Base-by-base conservation (phyloP, 1,140 invertebrate species). In the Drosophila malerkotliana region DNA sequence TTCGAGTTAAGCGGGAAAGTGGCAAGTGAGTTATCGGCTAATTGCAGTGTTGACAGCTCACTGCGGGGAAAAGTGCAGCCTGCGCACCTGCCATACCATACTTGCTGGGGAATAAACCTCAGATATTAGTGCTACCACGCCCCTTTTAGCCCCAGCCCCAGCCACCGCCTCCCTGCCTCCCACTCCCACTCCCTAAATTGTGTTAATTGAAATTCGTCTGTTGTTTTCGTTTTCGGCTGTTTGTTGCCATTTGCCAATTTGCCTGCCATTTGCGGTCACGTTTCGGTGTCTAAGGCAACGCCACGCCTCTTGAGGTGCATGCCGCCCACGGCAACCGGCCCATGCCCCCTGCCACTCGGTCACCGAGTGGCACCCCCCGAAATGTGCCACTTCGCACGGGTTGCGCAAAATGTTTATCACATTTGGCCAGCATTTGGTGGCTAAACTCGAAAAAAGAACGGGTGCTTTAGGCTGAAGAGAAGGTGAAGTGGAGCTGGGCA, bases 201-300 rank as follows among this genome's bases (percentile, higher is more conserved):
- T 72, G 72, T 79, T 72, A 84, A 77, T 84, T 83, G 72, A 83
- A 83, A 79, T 71, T 71, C 52, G 56, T 44, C 18, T 32, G 15
- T 45, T 56, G 30, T 45, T 28, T 45, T 37, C 10, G n/a, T n/a
- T 60, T 60, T 51, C n/a, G 58, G 59, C 34, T 8, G 32, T 3
- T 18, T 18, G 48, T 37, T 57, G 67, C 52, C 64, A 69, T 71
- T 69, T 78, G 57, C 55, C 64, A 76, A 75, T 84, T 81, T 68
- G 49, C 56, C 71, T 72, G 76, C 57, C 64, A 66, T 72, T 79
- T 72, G 80, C 66, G 72, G 57, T 83, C 79, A 79, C 79, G 79
- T 84, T 84, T 83, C 51, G 30, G 45, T 41, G 41, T 68, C 62
- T 48, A 77, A 41, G 57, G 9, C 47, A 54, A 76, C 59, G 56